phyloP scores from a whole-genome alignment of 2,888 invertebrate genomes.

The Oligia fasciuncula region DNA sequence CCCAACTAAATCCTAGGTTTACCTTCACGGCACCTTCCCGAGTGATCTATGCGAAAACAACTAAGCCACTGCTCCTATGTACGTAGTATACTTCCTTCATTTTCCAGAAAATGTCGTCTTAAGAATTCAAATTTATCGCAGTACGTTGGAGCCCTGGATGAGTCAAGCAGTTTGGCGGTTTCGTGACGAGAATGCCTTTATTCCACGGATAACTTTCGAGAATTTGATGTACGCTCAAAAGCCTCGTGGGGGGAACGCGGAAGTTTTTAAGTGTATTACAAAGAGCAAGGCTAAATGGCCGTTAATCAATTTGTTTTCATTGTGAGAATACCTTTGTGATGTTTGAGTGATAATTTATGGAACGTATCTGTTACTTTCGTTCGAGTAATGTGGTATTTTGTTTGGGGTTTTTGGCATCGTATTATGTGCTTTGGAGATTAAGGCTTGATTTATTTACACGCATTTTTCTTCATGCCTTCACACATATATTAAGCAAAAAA shows the following conservation, averaged over 20 bases:
- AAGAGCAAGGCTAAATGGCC: slow-evolving; percentile 66
- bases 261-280: slow-evolving; percentile 67
- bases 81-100: slow-evolving; percentile 65
- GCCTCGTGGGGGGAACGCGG: slow-evolving; percentile 60
- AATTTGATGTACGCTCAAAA: slow-evolving; percentile 66
- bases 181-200: slow-evolving; percentile 83
- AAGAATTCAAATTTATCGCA: slow-evolving; percentile 83
- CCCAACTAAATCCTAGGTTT: slow-evolving; percentile 49
- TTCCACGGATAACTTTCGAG: slow-evolving; percentile 65
- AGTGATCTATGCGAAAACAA: slow-evolving; percentile 54
- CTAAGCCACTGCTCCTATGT: slow-evolving; percentile 51
- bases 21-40: slow-evolving; percentile 19
- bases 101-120: slow-evolving; percentile 73
- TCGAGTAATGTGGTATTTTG: slow-evolving; percentile 45
- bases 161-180: slow-evolving; percentile 78
- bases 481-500: neutral
- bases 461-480: neutral
- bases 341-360: slow-evolving; percentile 47
- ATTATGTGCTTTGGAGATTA: neutral
- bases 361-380: slow-evolving; percentile 33
- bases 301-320: slow-evolving; percentile 64
- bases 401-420: slow-evolving; percentile 13
- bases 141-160: slow-evolving; percentile 72
- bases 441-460: slow-evolving; percentile 34
- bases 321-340: slow-evolving; percentile 53